phyloP scores from a whole-genome alignment of 2,888 invertebrate genomes.

The Tachina lurida region DNA sequence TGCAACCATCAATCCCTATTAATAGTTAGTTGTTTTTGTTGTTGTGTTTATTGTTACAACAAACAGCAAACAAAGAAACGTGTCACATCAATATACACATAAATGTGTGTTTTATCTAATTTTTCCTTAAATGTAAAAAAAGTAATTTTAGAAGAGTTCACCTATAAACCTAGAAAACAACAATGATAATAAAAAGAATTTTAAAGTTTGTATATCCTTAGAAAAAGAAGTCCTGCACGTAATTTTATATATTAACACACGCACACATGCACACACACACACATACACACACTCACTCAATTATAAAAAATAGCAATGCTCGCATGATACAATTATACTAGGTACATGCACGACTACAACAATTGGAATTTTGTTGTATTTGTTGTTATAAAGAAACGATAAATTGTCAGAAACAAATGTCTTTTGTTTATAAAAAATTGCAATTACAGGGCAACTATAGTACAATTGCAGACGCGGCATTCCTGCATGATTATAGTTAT shows the following conservation, averaged over 20 bases:
- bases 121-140: constrained; percentile 47
- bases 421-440: too few relatives aligned
- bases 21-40: constrained; percentile 56
- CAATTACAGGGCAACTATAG: too few relatives aligned
- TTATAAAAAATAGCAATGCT: constrained; percentile 64
- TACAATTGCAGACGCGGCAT: too few relatives aligned
- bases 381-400: too few relatives aligned
- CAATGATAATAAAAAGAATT: constrained; percentile 19
- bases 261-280: background rate
- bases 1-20: constrained; percentile 66
- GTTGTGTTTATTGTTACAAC: constrained; percentile 69
- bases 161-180: constrained; percentile 60
- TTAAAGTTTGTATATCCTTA: constrained; percentile 24
- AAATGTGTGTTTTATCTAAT: constrained; percentile 16
- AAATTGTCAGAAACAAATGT: too few relatives aligned
- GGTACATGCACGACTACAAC: too few relatives aligned
- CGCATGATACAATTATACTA: too few relatives aligned
- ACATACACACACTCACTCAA: background rate
- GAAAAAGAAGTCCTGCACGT: constrained; percentile 28
- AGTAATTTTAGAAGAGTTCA: constrained; percentile 40
- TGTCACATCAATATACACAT: constrained; percentile 66
- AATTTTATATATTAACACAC: constrained; percentile 8
- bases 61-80: constrained; percentile 76
- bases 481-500: too few relatives aligned
- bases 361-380: too few relatives aligned